Base-by-base conservation (phyloP, 2,113 vertebrate species). In the Lasiurus borealis region DNA sequence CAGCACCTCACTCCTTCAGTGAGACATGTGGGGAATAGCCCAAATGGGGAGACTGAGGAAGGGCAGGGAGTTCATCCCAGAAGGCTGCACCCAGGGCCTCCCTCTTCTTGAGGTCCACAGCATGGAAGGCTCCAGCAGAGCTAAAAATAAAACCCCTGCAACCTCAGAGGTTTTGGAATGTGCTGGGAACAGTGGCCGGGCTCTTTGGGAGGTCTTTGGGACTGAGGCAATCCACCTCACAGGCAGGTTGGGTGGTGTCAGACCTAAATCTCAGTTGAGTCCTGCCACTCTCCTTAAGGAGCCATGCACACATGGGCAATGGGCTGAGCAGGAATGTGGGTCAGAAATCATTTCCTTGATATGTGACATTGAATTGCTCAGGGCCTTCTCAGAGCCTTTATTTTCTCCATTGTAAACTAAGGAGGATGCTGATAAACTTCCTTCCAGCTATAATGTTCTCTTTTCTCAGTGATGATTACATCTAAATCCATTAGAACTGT, bases 291-390 rank as follows among this genome's bases (percentile, higher is more conserved):
- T 11, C 23, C 62, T 78, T 23, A n/a, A 18, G 10, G 21, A 83
- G 52, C 21, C 46, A 14, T 76, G 73, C 2, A 18, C 25, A 13
- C 29, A 0, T 5, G 14, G 59, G 25, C 44, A 6, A 7, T 0
- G 31, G 6, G 8, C 69, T 16, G 16, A 69, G 72, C 9, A 18
- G 27, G 50, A 92, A 46, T 3, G 13, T 72, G 23, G 25, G 21
- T 31, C 66, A 62, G 13, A 92, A 75, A 31, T 34, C 31, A 7
- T 19, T 59, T 83, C 40, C 46, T 85, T 44, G 36, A 19, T n/a
- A 12, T 14, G 2, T 31, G n/a, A 31, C 46, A 44, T 0, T 36
- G 44, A 19, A 81, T 15, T 34, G 14, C 8, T 3, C 40, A 46
- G 9, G 19, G 8, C 36, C 5, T 18, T 73, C 8, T 29, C 15